Conservation (phyloP, 2,113 vertebrate genomes). For the Nipponia nippon region DNA sequence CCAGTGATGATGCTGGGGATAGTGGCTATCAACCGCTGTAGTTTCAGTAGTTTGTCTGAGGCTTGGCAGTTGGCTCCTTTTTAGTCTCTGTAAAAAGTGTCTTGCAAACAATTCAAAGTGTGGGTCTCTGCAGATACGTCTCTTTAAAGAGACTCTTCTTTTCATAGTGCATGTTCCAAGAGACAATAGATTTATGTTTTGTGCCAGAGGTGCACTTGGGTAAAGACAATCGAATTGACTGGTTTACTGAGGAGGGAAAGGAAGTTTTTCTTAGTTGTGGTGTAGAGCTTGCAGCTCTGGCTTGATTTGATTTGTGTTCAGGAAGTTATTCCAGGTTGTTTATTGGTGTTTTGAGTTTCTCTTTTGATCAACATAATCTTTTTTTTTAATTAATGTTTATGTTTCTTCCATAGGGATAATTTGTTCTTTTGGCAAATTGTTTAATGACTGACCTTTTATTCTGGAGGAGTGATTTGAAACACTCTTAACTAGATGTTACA, state of each 20-base stretch:
- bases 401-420: background rate
- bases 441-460: background rate
- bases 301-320: background rate
- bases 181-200: background rate
- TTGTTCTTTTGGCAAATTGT: conserved; percentile 20
- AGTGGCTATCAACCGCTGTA: background rate
- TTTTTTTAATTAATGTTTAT: conserved; percentile 6
- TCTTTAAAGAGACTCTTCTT: background rate
- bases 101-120: background rate
- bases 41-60: background rate
- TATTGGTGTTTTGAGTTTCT: background rate
- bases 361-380: conserved; percentile 17
- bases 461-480: background rate
- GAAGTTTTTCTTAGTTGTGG: background rate
- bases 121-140: background rate
- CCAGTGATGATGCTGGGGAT: background rate
- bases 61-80: background rate
- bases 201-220: background rate
- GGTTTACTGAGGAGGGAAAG: background rate
- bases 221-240: background rate
- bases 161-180: background rate
- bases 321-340: conserved; percentile 6
- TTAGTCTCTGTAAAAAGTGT: background rate
- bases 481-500: background rate
- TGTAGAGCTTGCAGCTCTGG: background rate